These are phyloP conservation scores for Rhizoglyphus robini DNA, from an alignment of 1,140 invertebrate species.

Conservation along the genomic window DNA sequence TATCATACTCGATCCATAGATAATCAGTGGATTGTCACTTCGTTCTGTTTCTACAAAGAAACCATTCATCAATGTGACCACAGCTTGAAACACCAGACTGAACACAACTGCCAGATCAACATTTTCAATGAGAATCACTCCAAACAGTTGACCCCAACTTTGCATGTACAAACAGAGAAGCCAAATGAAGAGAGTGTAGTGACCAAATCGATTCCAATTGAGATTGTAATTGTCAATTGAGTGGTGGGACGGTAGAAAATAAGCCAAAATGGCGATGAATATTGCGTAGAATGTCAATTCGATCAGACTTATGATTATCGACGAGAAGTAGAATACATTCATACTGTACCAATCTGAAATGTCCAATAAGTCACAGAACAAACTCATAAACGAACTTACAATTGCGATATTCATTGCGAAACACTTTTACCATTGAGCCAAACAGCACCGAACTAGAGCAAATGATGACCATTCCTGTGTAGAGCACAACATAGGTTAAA, in stretches of 20 bases:
- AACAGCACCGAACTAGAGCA: background rate
- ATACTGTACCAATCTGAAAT: constrained; percentile 12
- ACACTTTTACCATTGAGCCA: background rate
- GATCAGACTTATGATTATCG: background rate
- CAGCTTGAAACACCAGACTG: background rate
- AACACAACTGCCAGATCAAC: background rate
- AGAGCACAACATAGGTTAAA: background rate
- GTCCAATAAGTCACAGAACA: too few relatives aligned
- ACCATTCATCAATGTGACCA: background rate
- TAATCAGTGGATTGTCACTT: background rate
- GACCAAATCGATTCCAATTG: background rate
- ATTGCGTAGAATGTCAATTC: background rate
- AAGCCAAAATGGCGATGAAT: background rate
- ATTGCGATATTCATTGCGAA: background rate
- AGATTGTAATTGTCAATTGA: background rate
- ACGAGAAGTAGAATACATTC: background rate
- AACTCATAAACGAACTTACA: constrained; percentile 1
- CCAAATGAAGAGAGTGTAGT: background rate
- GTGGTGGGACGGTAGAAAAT: background rate
- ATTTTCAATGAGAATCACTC: background rate
- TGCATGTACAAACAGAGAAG: background rate
- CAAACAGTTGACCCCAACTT: background rate
- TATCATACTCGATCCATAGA: background rate
- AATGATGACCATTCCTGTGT: background rate
- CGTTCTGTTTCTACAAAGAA: background rate